Conservation (phyloP, 2,888 invertebrate genomes). For the Leuctra nigra region DNA sequence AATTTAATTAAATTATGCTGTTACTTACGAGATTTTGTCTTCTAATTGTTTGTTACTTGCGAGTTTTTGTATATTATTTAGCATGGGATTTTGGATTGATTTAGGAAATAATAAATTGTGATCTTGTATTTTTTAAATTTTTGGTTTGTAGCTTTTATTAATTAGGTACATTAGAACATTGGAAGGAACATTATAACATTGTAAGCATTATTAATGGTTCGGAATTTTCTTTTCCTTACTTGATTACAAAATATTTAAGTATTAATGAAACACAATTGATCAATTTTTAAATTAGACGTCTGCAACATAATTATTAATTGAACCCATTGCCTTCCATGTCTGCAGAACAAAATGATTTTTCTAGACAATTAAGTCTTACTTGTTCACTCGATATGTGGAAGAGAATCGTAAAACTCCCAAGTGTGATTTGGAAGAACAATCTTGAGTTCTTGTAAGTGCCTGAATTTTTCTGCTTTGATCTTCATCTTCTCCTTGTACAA, state of each 20-base stretch:
- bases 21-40: not conserved
- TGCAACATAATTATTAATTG: not conserved
- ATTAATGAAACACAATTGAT: not conserved
- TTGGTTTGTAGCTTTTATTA: no score
- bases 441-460: slow-evolving; percentile 12
- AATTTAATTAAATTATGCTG: not conserved
- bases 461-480: slow-evolving; percentile 12
- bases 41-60: not conserved
- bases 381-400: slow-evolving; percentile 2
- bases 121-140: no score
- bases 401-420: slow-evolving; percentile 1
- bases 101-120: no score
- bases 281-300: not conserved
- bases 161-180: no score
- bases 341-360: no score
- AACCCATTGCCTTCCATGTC: no score
- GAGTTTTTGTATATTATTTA: not conserved
- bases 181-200: no score
- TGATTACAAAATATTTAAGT: no score
- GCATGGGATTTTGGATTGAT: no score
- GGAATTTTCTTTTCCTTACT: no score
- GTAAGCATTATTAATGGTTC: no score
- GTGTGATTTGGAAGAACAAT: slow-evolving; percentile 1
- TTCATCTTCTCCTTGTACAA: not conserved
- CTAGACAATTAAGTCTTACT: no score